Conservation (phyloP, 2,888 invertebrate species). For the Anagyrus pseudococci region DNA sequence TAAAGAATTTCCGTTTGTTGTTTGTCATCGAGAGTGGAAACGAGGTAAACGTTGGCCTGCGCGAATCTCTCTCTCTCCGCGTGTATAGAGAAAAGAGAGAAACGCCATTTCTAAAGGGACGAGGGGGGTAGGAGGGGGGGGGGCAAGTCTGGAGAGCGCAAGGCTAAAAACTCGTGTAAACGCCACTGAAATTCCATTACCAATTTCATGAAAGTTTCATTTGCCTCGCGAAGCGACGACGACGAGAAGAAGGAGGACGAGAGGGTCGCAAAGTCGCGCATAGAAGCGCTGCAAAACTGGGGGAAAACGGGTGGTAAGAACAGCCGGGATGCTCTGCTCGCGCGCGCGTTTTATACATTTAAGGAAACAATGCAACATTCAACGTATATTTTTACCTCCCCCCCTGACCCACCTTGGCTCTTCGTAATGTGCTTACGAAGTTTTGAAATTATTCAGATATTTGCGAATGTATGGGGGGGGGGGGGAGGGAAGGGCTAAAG, state of each 20-base stretch:
- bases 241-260: not conserved
- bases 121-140: not conserved
- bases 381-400: no score
- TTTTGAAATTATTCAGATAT: no score
- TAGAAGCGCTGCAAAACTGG: not conserved
- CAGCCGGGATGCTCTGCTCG: no score
- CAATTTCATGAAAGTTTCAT: constrained; percentile 33
- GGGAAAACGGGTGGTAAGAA: not conserved
- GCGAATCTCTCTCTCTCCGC: constrained; percentile 7
- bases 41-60: no score
- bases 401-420: no score
- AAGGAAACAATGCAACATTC: no score
- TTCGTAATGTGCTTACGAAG: no score
- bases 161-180: constrained; percentile 25
- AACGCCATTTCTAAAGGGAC: not conserved
- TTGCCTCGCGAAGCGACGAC: constrained; percentile 17
- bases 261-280: not conserved
- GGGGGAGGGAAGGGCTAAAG: no score
- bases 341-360: no score
- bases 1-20: no score
- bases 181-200: constrained; percentile 27
- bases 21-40: no score
- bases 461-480: no score
- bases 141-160: not conserved
- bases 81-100: not conserved